phyloP scores from a whole-genome alignment of 2,888 invertebrate genomes.

The Ochropleura leucogaster region DNA sequence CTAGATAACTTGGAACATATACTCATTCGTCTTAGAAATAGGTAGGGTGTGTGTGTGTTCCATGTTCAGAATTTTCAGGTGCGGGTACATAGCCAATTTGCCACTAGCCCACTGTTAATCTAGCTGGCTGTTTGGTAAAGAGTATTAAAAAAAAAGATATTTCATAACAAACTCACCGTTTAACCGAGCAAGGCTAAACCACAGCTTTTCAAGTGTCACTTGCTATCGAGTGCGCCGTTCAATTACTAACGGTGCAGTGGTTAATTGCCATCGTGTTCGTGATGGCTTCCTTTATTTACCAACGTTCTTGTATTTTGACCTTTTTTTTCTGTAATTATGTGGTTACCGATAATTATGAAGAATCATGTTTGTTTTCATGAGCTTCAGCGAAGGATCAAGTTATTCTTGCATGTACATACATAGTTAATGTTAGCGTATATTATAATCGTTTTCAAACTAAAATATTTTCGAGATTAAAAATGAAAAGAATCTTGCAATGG shows the following conservation, averaged over 20 bases:
- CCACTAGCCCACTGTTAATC: neutral
- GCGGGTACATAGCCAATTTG: neutral
- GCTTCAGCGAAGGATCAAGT: no score
- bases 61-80: neutral
- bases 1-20: no score
- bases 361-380: neutral
- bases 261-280: constrained; percentile 71
- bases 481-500: no score
- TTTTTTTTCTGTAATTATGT: neutral
- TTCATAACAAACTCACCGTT: constrained; percentile 28
- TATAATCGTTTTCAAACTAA: no score
- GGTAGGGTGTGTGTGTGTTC: neutral
- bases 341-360: neutral
- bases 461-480: no score
- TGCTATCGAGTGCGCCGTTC: constrained; percentile 62
- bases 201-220: constrained; percentile 66
- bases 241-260: constrained; percentile 62
- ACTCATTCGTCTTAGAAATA: no score
- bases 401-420: no score
- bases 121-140: neutral
- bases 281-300: constrained; percentile 58
- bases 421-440: no score
- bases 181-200: constrained; percentile 46
- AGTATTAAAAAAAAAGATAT: neutral
- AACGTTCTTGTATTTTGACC: constrained; percentile 10